Percentiles rank a stretch among this genome's conserved stretches.
phyloP scores from a whole-genome alignment of 2,113 vertebrate genomes.

The Vidua macroura region DNA sequence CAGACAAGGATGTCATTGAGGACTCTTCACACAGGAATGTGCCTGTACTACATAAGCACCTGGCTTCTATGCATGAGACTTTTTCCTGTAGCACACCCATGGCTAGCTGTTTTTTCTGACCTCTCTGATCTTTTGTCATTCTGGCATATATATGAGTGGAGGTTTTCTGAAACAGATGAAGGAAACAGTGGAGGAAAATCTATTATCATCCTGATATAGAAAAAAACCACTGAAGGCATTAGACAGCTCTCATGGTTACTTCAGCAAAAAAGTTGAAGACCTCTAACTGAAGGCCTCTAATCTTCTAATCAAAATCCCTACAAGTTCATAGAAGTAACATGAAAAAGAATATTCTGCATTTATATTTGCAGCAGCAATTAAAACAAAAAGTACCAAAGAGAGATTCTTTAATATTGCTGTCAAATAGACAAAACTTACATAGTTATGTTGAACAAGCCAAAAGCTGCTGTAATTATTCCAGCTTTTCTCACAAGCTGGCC shows the following conservation, averaged over 20 bases:
- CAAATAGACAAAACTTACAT: not conserved
- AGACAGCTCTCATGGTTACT: not conserved
- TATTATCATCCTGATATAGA: not conserved
- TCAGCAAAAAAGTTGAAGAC: not conserved
- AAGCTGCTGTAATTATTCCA: conserved; percentile 26
- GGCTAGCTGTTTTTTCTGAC: not conserved
- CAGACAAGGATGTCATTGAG: not conserved
- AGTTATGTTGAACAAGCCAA: not conserved
- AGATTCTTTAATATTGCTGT: not conserved
- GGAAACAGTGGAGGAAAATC: not conserved
- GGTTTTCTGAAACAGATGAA: not conserved
- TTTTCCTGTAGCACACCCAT: not conserved
- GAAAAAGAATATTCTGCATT: not conserved
- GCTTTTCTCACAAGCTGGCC: conserved; percentile 23
- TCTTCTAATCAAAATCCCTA: not conserved
- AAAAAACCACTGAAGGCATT: not conserved
- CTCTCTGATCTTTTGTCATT: not conserved
- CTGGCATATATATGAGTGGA: not conserved
- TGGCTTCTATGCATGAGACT: not conserved
- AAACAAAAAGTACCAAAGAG: not conserved
- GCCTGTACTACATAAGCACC: not conserved
- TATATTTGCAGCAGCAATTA: not conserved
- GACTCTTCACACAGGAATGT: not conserved
- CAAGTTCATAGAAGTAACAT: not conserved
- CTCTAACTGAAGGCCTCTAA: not conserved